phyloP scores from a whole-genome alignment of 1,140 invertebrate genomes.

The Triops longicaudatus region DNA sequence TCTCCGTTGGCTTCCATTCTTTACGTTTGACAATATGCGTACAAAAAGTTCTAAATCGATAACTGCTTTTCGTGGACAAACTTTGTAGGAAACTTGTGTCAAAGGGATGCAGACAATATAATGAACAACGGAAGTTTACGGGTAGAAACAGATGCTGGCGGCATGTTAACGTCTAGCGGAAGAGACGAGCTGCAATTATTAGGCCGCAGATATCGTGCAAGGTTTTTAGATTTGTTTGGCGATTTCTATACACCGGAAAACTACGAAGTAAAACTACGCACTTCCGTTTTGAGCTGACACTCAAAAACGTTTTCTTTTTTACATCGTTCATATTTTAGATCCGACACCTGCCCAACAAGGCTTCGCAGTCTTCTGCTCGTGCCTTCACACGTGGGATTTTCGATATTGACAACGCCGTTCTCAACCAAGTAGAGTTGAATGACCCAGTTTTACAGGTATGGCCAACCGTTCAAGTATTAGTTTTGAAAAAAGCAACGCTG shows the following conservation, averaged over 20 bases:
- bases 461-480: neutral
- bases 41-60: neutral
- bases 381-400: constrained; percentile 41
- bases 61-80: neutral
- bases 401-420: constrained; percentile 33
- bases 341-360: constrained; percentile 35
- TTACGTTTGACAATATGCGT: neutral
- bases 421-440: constrained; percentile 30
- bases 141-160: constrained; percentile 41
- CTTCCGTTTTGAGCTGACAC: neutral
- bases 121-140: constrained; percentile 50
- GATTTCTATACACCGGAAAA: constrained; percentile 27
- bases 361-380: constrained; percentile 36
- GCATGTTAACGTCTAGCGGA: constrained; percentile 49
- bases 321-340: constrained; percentile 35
- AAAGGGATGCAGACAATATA: constrained; percentile 48
- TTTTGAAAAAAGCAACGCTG: too few relatives aligned
- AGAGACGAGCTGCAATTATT: constrained; percentile 49
- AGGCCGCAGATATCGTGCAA: constrained; percentile 49
- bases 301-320: constrained; percentile 3
- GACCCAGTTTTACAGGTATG: constrained; percentile 35
- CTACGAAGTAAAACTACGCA: constrained; percentile 11
- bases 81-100: constrained; percentile 46
- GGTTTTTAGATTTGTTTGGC: constrained; percentile 44
- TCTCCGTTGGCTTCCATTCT: neutral